Evolutionary conservation across 2,888 invertebrate genomes (phyloP).

Genomic region (Nipponacmea schrenckii): DNA sequence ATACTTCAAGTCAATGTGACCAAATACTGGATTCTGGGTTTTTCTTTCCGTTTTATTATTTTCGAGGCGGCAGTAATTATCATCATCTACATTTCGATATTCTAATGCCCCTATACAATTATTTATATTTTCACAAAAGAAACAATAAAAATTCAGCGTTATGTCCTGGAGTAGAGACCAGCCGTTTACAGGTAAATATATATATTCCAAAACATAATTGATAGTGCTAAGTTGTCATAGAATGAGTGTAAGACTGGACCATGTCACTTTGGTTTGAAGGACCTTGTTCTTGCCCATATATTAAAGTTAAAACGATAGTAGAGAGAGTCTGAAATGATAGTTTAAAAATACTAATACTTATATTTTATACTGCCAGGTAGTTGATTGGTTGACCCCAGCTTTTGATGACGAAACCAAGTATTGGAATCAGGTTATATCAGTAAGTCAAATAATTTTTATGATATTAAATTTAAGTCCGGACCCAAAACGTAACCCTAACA

Average conservation of each 20-base stretch:
- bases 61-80: conserved; percentile 44
- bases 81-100: conserved; percentile 52
- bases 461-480: too few species aligned
- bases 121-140: not conserved
- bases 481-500: too few species aligned
- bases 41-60: conserved; percentile 46
- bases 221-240: too few species aligned
- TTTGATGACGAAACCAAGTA: conserved; percentile 20
- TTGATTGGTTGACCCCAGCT: conserved; percentile 26
- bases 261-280: too few species aligned
- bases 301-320: too few species aligned
- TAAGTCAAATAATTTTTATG: not conserved
- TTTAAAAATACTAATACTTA: too few species aligned
- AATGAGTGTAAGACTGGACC: too few species aligned
- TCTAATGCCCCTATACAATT: conserved; percentile 35
- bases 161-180: conserved; percentile 43
- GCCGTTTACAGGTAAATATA: conserved; percentile 26
- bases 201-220: not conserved
- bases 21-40: conserved; percentile 40
- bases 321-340: too few species aligned
- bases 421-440: conserved; percentile 25
- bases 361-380: conserved; percentile 11
- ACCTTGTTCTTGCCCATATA: too few species aligned
- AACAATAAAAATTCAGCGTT: conserved; percentile 32
- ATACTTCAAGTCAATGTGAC: conserved; percentile 33